Evolutionary conservation across 1,140 invertebrate species (phyloP), one percentile per base, ranked within the genome.

Genomic region (Manduca sexta): DNA sequence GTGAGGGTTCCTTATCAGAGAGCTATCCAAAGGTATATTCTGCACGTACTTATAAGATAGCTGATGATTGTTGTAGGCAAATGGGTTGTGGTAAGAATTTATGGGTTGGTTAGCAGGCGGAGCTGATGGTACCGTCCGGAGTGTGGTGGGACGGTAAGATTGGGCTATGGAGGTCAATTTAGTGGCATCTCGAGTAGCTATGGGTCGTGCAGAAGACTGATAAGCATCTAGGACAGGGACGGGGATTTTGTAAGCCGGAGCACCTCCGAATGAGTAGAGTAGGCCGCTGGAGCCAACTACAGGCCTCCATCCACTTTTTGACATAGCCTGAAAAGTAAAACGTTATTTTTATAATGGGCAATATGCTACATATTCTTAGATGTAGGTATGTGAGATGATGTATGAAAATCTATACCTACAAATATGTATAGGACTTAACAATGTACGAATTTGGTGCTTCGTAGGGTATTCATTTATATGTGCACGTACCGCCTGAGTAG

Each of bases 221-320:
- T 81, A 78, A 5, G 60, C 38, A 29, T 85, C 79, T 2, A 70
- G 26, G 0, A 70, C 65, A 3, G 70, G 58, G 0, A 63, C 45
- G 0, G 62, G 75, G 38, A 76, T 56, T 52, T 79, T 85, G 55
- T 85, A 82, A 10, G 62, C 42, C 5, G 69, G 74, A 2, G 71
- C 64, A 29, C 74, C 70, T 14, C 71, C 69, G 37, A 74, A 65
- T 6, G 69, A 54, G 55, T 80, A 85, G 3, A 74, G 16, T 5
- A 76, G 56, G 13, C 74, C 73, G 12, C 78, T 59, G 2, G 81
- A 76, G 1, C 82, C 74, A 10, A 86, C 54, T 1, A 87, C 84
- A 16, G 84, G 86, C 55, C 86, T 64, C 86, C 86, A 87, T 21
- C 86, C 86, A 42, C 82, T 70, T 69, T 86, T 87, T 26, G 80